Evolutionary conservation across 2,888 invertebrate genomes (phyloP).

Genomic region (Formica aserva): DNA sequence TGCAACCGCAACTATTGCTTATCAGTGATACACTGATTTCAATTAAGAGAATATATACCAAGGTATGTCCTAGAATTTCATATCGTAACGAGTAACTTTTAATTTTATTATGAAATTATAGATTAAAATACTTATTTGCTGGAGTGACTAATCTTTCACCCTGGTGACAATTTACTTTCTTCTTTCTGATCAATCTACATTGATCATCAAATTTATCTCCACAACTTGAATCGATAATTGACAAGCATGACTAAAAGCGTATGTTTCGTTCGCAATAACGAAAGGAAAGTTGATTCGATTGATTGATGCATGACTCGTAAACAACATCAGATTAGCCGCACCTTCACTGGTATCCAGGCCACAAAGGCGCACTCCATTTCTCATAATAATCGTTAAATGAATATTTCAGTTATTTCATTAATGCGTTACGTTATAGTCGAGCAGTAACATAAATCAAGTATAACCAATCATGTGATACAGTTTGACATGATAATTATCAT

Average conservation of each 20-base stretch:
- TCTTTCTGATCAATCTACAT: not conserved
- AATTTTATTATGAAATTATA: not conserved
- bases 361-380: slow-evolving; percentile 3
- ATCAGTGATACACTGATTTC: not conserved
- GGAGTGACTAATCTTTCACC: not conserved
- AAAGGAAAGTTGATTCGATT: slow-evolving; percentile 27
- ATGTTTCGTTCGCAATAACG: slow-evolving; percentile 9
- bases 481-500: not conserved
- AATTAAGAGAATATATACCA: not conserved
- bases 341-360: slow-evolving; percentile 16
- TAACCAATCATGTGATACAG: not conserved
- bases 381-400: slow-evolving; percentile 9
- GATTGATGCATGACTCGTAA: slow-evolving; percentile 10
- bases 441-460: not conserved
- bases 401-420: slow-evolving; percentile 20
- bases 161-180: not conserved
- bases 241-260: not conserved
- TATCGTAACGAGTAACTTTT: not conserved
- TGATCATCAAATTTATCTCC: not conserved
- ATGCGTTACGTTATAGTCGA: not conserved
- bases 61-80: not conserved
- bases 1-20: too few species aligned
- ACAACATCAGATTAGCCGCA: slow-evolving; percentile 36
- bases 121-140: not conserved
- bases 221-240: not conserved